Conservation (phyloP, 2,113 vertebrate genomes). For the Xyliphius kryptos region DNA sequence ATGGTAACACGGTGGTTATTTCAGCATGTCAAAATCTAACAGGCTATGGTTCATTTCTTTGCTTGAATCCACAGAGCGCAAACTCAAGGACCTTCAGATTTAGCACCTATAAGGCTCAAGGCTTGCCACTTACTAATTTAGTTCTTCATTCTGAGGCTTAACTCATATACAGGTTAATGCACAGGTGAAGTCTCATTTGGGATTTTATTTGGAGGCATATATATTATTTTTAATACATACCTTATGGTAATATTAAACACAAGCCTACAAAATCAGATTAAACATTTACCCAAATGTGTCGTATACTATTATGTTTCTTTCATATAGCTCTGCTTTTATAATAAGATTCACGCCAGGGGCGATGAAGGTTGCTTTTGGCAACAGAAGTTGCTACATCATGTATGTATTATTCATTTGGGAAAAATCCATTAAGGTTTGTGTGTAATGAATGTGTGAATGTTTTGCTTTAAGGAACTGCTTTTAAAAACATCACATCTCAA, state of each 20-base stretch:
- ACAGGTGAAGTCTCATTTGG: not conserved
- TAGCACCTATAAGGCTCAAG: not conserved
- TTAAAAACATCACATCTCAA: not conserved
- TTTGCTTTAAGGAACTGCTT: not conserved
- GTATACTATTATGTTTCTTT: conserved; percentile 1
- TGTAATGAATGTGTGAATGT: conserved; percentile 3
- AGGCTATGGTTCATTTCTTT: not conserved
- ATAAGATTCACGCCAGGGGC: not conserved
- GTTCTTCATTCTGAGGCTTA: conserved; percentile 8
- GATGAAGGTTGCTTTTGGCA: not conserved
- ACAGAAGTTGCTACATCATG: not conserved
- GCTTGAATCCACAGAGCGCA: not conserved
- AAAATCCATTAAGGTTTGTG: not conserved
- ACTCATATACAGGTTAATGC: not conserved
- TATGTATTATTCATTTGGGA: not conserved
- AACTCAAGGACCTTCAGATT: conserved; percentile 12
- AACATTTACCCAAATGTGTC: not conserved
- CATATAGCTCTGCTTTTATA: not conserved
- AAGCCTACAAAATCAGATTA: not conserved
- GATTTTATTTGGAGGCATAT: conserved; percentile 13
- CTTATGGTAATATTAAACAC: not conserved
- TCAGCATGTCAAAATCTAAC: conserved; percentile 9
- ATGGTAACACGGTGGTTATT: conserved; percentile 7
- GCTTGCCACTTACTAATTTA: conserved; percentile 9
- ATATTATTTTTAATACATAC: not conserved